A percentile compares a stretch with the other conserved stretches of the same genome.
These are phyloP conservation scores for Protophormia terraenovae DNA, from an alignment of 2,888 invertebrate species.

Conservation along the genomic window DNA sequence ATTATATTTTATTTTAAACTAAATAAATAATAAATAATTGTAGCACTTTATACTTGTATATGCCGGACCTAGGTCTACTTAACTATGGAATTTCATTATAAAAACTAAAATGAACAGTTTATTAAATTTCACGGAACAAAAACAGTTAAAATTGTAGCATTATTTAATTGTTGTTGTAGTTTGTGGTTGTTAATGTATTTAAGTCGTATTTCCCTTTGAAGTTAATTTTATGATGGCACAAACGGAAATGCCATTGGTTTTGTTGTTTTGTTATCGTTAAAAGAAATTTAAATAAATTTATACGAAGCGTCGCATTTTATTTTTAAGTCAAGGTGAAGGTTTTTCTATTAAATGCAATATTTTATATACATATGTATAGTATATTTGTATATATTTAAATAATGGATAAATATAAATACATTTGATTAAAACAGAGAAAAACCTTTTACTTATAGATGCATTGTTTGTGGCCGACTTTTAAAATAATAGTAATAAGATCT, in stretches of 20 bases:
- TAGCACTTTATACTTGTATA: background rate
- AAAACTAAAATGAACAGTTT: slow-evolving; percentile 19
- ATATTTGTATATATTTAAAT: background rate
- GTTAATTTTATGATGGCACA: slow-evolving; percentile 41
- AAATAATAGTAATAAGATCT: too few relatives aligned
- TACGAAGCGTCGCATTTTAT: background rate
- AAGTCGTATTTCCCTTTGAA: slow-evolving; percentile 35
- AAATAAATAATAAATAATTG: slow-evolving; percentile 25
- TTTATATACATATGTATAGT: background rate
- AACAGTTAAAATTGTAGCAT: slow-evolving; percentile 33
- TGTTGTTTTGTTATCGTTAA: slow-evolving; percentile 51
- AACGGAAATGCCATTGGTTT: slow-evolving; percentile 63
- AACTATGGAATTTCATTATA: slow-evolving; percentile 15
- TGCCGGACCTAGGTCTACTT: slow-evolving; percentile 36
- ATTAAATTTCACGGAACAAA: slow-evolving; percentile 36
- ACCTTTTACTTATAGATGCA: too few relatives aligned
- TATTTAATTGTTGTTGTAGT: background rate
- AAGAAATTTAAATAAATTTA: slow-evolving; percentile 44
- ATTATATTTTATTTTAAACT: background rate
- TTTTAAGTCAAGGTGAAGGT: slow-evolving; percentile 60
- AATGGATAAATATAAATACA: background rate
- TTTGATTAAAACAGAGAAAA: too few relatives aligned
- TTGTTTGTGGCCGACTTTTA: too few relatives aligned
- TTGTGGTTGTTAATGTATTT: slow-evolving; percentile 8
- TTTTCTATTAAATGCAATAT: slow-evolving; percentile 6